A percentile compares a stretch with the other conserved stretches of the same genome.
phyloP scores from a whole-genome alignment of 2,113 vertebrate genomes.

The Stigmatopora nigra region DNA sequence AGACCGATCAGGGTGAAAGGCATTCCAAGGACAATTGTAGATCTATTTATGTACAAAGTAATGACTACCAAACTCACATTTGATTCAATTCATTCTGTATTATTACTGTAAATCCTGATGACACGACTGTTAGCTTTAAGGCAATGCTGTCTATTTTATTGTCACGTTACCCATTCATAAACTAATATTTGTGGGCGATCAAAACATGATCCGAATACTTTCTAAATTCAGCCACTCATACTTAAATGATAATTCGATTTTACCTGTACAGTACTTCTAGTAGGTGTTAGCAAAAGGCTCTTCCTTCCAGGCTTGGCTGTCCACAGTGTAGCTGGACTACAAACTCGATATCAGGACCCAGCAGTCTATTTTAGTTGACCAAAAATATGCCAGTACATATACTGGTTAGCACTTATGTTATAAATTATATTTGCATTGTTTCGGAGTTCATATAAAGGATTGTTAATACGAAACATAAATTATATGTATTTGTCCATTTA shows the following conservation, averaged over 20 bases:
- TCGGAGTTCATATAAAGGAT: not conserved
- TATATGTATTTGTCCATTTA: not conserved
- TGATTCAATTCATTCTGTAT: not conserved
- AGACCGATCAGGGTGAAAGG: not conserved
- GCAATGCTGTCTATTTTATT: constrained; percentile 4
- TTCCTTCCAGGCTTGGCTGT: constrained; percentile 27
- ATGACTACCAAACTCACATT: not conserved
- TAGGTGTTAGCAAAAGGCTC: not conserved
- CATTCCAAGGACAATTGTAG: too few relatives aligned
- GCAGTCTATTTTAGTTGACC: not conserved
- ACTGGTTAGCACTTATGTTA: rapidly evolving
- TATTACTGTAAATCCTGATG: not conserved
- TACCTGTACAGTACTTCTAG: constrained; percentile 29
- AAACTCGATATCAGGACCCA: constrained; percentile 41
- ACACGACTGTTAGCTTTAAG: constrained; percentile 11
- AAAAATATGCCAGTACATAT: constrained; percentile 34
- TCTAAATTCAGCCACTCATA: not conserved
- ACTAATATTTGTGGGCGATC: not conserved
- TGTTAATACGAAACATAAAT: not conserved
- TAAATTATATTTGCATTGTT: not conserved
- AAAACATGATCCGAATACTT: not conserved
- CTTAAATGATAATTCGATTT: not conserved
- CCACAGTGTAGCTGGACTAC: constrained; percentile 30
- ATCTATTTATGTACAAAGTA: not conserved
- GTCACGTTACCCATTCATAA: not conserved